A percentile compares a stretch with the other conserved stretches of the same genome.
These are phyloP conservation scores for Candoia aspera DNA, from an alignment of 2,113 vertebrate genomes.

Conservation along the genomic window DNA sequence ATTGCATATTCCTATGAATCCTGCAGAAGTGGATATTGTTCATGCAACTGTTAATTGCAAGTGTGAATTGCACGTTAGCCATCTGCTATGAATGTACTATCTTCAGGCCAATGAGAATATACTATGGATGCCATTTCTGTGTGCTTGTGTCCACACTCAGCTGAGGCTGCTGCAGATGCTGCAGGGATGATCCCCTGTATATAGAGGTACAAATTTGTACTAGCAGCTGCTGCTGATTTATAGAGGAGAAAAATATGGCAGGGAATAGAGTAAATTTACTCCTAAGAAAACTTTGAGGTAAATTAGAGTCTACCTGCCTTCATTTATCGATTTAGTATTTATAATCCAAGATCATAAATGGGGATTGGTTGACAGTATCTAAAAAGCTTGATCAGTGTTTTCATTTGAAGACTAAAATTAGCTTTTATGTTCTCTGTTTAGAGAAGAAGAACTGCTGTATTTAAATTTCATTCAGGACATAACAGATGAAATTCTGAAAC, in stretches of 20 bases:
- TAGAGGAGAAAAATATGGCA: neutral
- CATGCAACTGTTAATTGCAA: neutral
- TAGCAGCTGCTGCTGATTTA: neutral
- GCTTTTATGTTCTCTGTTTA: conserved; percentile 65
- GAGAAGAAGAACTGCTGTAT: conserved; percentile 89
- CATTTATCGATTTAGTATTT: neutral
- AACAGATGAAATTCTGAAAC: conserved; percentile 89
- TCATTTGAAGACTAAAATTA: neutral
- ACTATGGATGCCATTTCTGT: neutral
- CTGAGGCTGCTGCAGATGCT: neutral
- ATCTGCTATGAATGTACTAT: neutral
- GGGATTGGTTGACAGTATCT: neutral
- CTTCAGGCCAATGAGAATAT: neutral
- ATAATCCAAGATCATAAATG: neutral
- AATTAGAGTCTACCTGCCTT: neutral
- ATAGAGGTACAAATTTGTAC: neutral
- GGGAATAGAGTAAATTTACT: neutral
- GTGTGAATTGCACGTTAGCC: neutral
- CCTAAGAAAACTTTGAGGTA: neutral
- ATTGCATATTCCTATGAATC: neutral
- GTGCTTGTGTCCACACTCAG: neutral
- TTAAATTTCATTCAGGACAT: conserved; percentile 89
- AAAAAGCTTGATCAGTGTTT: neutral
- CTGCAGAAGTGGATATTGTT: neutral
- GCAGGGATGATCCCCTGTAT: neutral